These are phyloP conservation scores for Gerris lacustris DNA, from an alignment of 2,888 invertebrate species.

Conservation along the genomic window DNA sequence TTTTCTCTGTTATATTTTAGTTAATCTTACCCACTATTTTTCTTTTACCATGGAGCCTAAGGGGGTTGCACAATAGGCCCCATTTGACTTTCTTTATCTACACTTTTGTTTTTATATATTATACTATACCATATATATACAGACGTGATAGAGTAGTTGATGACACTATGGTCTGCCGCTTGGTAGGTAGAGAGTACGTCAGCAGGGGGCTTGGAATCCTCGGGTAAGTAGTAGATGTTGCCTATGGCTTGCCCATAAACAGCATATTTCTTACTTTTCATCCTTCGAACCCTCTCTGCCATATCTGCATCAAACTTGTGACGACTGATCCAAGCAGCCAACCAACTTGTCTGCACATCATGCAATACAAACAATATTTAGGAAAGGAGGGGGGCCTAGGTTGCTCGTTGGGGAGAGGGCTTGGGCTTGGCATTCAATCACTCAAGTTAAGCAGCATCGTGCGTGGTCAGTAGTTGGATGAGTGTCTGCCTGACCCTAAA, in stretches of 20 bases:
- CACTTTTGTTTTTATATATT: background rate
- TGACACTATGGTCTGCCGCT: background rate
- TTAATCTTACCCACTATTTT: no score
- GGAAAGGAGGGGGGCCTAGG: background rate
- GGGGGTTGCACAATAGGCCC: no score
- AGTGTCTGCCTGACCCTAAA: no score
- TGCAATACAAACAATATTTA: background rate
- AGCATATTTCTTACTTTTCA: background rate
- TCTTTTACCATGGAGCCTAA: no score
- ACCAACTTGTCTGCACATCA: background rate
- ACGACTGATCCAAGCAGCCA: background rate
- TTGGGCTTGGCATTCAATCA: background rate
- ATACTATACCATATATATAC: background rate
- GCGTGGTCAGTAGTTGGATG: no score
- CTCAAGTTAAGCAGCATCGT: no score
- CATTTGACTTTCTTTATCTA: background rate
- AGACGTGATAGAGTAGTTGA: background rate
- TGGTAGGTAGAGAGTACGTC: background rate
- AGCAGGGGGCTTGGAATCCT: background rate
- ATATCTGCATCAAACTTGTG: background rate
- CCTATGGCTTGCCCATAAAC: background rate
- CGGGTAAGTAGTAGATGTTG: background rate
- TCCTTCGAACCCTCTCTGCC: background rate
- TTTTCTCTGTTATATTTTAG: no score
- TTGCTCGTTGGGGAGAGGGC: background rate